These are phyloP conservation scores for Pristionchus fissidentatus DNA, from an alignment of 2,888 invertebrate genomes.

Conservation along the genomic window DNA sequence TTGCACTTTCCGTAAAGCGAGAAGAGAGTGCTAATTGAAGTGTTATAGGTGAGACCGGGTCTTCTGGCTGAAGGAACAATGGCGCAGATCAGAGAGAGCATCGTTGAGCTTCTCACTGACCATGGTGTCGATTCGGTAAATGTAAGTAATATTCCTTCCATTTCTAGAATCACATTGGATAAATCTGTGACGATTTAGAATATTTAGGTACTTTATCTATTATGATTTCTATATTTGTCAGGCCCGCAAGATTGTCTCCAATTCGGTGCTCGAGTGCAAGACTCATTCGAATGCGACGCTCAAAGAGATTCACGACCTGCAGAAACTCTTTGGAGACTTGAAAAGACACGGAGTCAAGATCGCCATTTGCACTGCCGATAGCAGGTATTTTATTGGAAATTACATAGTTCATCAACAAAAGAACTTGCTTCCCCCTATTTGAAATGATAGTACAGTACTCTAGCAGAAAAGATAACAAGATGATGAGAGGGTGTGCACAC, in stretches of 20 bases:
- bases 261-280: constrained; percentile 75
- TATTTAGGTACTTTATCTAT: neutral
- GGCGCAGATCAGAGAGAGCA: constrained; percentile 74
- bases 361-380: constrained; percentile 78
- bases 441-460: no score
- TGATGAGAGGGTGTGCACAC: no score
- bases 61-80: constrained; percentile 77
- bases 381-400: no score
- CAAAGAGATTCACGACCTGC: constrained; percentile 76
- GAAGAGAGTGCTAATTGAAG: neutral
- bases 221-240: constrained; percentile 8
- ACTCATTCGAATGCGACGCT: constrained; percentile 65
- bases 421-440: no score
- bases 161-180: neutral
- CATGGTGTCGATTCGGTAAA: constrained; percentile 74
- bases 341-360: constrained; percentile 76
- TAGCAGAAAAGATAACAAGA: no score
- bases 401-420: no score
- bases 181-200: neutral
- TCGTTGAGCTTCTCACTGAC: constrained; percentile 74
- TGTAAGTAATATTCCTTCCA: constrained; percentile 48
- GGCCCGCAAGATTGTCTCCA: constrained; percentile 69
- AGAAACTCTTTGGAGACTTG: constrained; percentile 76
- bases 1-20: neutral
- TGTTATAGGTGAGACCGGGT: constrained; percentile 75